Percentiles rank a stretch among this genome's conserved stretches.
These are phyloP conservation scores for Hypercompe scribonia DNA, from an alignment of 2,888 invertebrate species.

Conservation along the genomic window DNA sequence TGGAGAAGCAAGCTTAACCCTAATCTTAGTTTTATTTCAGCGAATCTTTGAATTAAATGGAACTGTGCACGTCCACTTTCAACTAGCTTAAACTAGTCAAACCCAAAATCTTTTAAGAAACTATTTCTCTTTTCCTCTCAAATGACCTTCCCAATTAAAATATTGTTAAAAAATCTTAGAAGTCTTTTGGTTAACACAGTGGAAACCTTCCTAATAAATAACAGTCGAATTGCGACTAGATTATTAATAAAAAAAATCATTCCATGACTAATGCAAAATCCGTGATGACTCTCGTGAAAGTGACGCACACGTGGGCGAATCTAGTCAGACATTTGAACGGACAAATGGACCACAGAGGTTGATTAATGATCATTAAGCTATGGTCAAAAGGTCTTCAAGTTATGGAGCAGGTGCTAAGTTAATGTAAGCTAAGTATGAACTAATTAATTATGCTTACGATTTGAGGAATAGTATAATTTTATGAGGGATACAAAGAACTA, in stretches of 20 bases:
- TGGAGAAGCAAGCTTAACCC: too few relatives aligned
- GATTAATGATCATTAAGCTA: conserved; percentile 39
- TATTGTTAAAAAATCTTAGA: background rate
- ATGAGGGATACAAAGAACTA: background rate
- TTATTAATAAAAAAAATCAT: conserved; percentile 41
- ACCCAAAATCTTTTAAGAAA: too few relatives aligned
- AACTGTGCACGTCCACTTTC: too few relatives aligned
- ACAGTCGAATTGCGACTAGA: conserved; percentile 38
- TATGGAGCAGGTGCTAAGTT: background rate
- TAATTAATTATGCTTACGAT: background rate
- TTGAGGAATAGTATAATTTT: background rate
- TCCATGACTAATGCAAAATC: conserved; percentile 54
- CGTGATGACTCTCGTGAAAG: conserved; percentile 59
- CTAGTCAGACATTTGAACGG: conserved; percentile 19
- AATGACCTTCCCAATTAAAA: too few relatives aligned
- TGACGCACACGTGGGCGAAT: conserved; percentile 44
- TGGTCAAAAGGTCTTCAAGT: conserved; percentile 23
- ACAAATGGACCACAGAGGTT: conserved; percentile 8
- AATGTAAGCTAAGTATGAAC: background rate
- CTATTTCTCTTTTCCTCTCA: too few relatives aligned
- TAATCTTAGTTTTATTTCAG: too few relatives aligned
- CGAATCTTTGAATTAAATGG: too few relatives aligned
- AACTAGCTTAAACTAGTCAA: too few relatives aligned
- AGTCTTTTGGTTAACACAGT: conserved; percentile 19
- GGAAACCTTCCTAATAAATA: conserved; percentile 28